Evolutionary conservation across 2,113 vertebrate genomes (phyloP), one percentile per base, ranked within the genome.

Genomic region (Psittacus erithacus): DNA sequence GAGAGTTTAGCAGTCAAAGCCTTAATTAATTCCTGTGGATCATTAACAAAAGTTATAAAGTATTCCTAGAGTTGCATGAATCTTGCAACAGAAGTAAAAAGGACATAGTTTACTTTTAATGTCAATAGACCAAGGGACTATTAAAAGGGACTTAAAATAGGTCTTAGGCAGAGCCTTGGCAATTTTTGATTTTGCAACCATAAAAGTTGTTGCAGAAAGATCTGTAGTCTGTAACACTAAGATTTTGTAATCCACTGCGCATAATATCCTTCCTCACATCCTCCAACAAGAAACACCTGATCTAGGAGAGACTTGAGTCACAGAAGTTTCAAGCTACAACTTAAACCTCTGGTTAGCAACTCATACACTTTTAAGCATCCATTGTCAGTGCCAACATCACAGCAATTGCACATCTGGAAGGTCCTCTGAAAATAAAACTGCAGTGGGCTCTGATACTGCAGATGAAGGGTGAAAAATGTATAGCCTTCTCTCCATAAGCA

Each of bases 221-320:
- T 74, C 49, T 93, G 79, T 70, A 24, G 63, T 38, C 90, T 67
- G 92, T 70, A 96, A 96, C 59, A 74, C 71, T 38, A 55, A 63
- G 59, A 67, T 93, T 95, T 97, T 96, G 94, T 75, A 97, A 96
- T 68, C 39, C 74, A 57, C 68, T 82, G 94, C 84, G 89, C 81
- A 86, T 71, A 93, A 89, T 14, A 18, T 76, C 86, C 81, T 89
- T 84, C 65, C 74, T 87, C 63, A 49, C 77, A 83, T 92, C 82
- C 80, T 93, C 50, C 83, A 88, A 74, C 76, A 85, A 78, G 80
- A 92, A 94, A 81, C 95, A 97, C 95, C 94, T 97, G 73, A 88
- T 74, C 53, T 70, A 63, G 55, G 46, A 71, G 27, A 38, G 20
- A 70, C 64, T 24, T 20, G 16, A 92, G 53, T 82, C 59, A 67